Conservation (phyloP, 2,113 vertebrate species). For the Microtus ochrogaster region DNA sequence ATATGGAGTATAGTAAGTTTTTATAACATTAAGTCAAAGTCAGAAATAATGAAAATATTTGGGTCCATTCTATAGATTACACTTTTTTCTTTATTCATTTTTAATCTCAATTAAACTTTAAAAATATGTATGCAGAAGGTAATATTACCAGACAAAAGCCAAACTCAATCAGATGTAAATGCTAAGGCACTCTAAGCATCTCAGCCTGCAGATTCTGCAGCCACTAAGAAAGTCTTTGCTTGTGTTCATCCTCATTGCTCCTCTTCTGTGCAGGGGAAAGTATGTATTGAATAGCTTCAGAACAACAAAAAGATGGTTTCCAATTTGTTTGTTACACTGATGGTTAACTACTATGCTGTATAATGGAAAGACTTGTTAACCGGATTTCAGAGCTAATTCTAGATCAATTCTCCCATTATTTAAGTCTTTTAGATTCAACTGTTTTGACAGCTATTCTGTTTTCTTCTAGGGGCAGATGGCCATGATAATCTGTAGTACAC, state of each 20-base stretch:
- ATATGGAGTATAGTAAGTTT: background rate
- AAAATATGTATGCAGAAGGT: background rate
- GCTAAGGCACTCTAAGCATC: background rate
- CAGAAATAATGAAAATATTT: background rate
- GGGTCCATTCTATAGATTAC: background rate
- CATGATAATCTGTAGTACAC: background rate
- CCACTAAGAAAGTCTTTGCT: background rate
- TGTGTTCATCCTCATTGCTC: background rate
- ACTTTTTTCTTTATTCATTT: background rate
- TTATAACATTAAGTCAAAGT: background rate
- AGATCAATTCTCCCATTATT: background rate
- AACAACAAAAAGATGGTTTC: conserved; percentile 18
- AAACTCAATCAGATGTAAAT: background rate
- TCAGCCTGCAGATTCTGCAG: background rate
- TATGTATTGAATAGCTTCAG: conserved; percentile 7
- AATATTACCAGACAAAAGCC: conserved; percentile 1
- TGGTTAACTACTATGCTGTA: background rate
- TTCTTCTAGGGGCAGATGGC: background rate
- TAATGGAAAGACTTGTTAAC: background rate
- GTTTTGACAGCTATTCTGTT: background rate
- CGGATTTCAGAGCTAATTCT: background rate
- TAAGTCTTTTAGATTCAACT: background rate
- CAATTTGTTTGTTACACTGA: background rate
- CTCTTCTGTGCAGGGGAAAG: background rate
- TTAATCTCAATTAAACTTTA: background rate